Evolutionary conservation across 2,797 vertebrate species (phyloP), one percentile per base, ranked within the genome.

Genomic region (Phataginus tricuspis): DNA sequence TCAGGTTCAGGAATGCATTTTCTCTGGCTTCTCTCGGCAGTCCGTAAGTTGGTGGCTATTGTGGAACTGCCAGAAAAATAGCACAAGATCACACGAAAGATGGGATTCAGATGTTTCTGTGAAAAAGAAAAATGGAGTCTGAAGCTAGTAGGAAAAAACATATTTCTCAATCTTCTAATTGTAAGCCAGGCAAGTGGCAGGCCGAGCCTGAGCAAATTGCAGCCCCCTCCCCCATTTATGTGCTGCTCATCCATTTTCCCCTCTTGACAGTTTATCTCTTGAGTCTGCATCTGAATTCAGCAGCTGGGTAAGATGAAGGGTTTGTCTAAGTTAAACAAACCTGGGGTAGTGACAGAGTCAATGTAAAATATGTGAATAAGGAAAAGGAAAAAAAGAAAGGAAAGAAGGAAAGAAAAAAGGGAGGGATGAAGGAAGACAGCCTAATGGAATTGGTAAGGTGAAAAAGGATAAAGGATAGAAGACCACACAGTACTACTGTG

Each of bases 1-100:
- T 98, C 98, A 98, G 98, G 98, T 87, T 97, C 96, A 77, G 97
- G 98, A 98, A 98, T 96, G 95, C 95, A 79, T 97, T 97, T 98
- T 97, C 98, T 90, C 97, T 95, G 88, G 97, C 97, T 97, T 95
- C 96, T 98, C 96, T 68, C 89, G 0, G 91, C 97, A 97, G 96
- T 95, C 95, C 96, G 97, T 96, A 98, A 97, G 96, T 95, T 98
- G 69, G 21, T 98, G 95, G 95, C 94, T 98, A 95, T 95, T 97
- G 94, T 97, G 97, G 95, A 96, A 96, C 90, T 83, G 98, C 94
- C 96, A 98, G 86, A 94, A 87, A 95, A 96, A 96, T 51, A 94
- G 86, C 4, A 0, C 88, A 98, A 86, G 92, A 89, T 97, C 96
- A 95, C 95, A 94, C 92, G 95, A 96, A 95, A 97, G 95, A 92